A percentile compares a stretch with the other conserved stretches of the same genome.
phyloP scores from a whole-genome alignment of 64 coral and sea anemone genomes.

The Pachyseris speciosa region DNA sequence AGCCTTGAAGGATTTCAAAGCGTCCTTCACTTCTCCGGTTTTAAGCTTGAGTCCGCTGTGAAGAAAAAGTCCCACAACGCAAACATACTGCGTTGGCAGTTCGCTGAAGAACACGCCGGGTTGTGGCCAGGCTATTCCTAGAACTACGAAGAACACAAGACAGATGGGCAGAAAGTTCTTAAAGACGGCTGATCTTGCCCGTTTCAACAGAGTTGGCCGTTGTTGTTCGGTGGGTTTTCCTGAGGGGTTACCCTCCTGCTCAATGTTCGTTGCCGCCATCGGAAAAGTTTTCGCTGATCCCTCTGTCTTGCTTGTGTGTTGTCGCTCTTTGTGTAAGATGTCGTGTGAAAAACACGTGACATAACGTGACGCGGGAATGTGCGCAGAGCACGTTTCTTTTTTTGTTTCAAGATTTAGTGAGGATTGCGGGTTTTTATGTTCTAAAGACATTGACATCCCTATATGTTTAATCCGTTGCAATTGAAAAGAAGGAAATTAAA shows the following conservation, averaged over 20 bases:
- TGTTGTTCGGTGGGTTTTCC: neutral
- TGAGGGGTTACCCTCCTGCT: neutral
- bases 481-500: too few species aligned
- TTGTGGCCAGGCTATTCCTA: conserved; percentile 67
- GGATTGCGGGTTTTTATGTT: too few species aligned
- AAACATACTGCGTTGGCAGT: conserved; percentile 81
- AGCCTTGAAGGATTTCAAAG: conserved; percentile 74
- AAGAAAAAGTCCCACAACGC: conserved; percentile 67
- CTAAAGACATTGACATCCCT: too few species aligned
- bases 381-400: too few species aligned
- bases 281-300: neutral
- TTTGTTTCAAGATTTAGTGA: too few species aligned
- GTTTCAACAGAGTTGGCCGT: neutral
- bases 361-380: neutral
- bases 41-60: conserved; percentile 81
- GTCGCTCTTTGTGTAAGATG: neutral
- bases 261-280: conserved; percentile 15
- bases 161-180: conserved; percentile 76
- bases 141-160: conserved; percentile 50
- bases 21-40: conserved; percentile 77
- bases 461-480: neutral
- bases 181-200: conserved; percentile 25
- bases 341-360: neutral
- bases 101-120: conserved; percentile 81
- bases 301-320: neutral